phyloP scores from a whole-genome alignment of 2,888 invertebrate species.

The Odontocolon sp. region DNA sequence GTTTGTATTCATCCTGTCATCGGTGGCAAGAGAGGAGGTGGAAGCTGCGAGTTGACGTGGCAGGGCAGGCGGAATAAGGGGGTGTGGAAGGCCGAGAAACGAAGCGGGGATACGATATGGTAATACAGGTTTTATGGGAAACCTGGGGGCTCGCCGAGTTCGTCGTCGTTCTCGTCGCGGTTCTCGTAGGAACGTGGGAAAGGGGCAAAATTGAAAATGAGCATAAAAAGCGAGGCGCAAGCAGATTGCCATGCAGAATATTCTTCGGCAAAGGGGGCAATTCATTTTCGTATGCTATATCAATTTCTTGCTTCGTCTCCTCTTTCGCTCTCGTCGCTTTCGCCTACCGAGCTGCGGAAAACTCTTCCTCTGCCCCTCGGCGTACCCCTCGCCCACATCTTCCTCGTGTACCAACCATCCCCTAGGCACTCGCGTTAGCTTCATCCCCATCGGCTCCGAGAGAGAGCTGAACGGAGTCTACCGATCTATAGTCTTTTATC shows the following conservation, averaged over 20 bases:
- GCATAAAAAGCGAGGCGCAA: constrained; percentile 78
- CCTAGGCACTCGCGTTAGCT: constrained; percentile 40
- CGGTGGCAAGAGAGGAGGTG: constrained; percentile 47
- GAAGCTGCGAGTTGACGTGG: constrained; percentile 11
- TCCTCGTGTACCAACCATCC: constrained; percentile 54
- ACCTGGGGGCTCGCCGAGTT: constrained; percentile 68
- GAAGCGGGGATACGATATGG: constrained; percentile 70
- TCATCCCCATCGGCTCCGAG: constrained; percentile 52
- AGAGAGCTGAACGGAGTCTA: constrained; percentile 60
- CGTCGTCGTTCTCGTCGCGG: constrained; percentile 26
- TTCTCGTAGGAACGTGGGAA: constrained; percentile 49
- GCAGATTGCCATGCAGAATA: constrained; percentile 80
- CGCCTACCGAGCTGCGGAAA: constrained; percentile 51
- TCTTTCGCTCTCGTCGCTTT: constrained; percentile 63
- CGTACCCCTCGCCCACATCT: constrained; percentile 57
- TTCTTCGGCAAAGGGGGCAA: constrained; percentile 79
- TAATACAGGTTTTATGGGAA: constrained; percentile 78
- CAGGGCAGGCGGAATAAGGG: constrained; percentile 48
- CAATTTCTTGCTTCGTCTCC: constrained; percentile 80
- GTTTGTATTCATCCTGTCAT: constrained; percentile 76
- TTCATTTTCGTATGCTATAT: constrained; percentile 81
- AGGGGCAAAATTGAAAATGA: constrained; percentile 79
- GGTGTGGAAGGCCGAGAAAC: constrained; percentile 40
- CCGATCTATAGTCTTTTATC: constrained; percentile 79
- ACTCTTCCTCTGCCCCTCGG: too few relatives aligned